Evolutionary conservation across 2,113 vertebrate genomes (phyloP).

Genomic region (Pampusana beccarii): DNA sequence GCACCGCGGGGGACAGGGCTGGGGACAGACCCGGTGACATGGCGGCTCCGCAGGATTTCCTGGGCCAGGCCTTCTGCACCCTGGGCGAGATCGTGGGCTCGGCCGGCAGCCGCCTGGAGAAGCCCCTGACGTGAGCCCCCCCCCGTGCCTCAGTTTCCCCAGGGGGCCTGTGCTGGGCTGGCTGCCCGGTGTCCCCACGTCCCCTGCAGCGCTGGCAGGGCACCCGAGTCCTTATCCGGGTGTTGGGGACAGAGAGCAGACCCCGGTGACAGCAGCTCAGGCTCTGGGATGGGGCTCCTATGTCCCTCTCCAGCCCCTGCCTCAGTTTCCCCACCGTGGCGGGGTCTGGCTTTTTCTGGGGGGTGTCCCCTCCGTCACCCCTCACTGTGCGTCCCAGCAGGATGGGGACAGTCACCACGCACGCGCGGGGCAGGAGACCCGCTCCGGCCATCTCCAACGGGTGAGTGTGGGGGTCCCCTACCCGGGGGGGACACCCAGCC

Average conservation of each 20-base stretch:
- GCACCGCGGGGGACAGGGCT: not conserved
- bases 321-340: not conserved
- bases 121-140: slow-evolving; percentile 87
- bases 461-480: slow-evolving; percentile 49
- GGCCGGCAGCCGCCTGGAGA: slow-evolving; percentile 91
- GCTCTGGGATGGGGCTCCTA: not conserved
- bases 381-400: too few species aligned
- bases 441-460: slow-evolving; percentile 59
- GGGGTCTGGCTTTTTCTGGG: not conserved
- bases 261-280: not conserved
- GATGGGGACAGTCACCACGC: too few species aligned
- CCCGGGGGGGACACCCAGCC: not conserved
- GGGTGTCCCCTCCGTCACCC: not conserved
- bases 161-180: not conserved
- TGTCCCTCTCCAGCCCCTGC: not conserved
- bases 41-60: slow-evolving; percentile 83
- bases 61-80: slow-evolving; percentile 94
- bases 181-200: not conserved
- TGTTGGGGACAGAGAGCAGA: not conserved
- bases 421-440: slow-evolving; percentile 54
- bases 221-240: not conserved
- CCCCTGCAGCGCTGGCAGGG: not conserved
- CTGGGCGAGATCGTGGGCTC: slow-evolving; percentile 95
- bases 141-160: not conserved
- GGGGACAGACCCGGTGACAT: not conserved